These are phyloP conservation scores for Eristalis pertinax DNA, from an alignment of 2,888 invertebrate genomes.

Conservation along the genomic window DNA sequence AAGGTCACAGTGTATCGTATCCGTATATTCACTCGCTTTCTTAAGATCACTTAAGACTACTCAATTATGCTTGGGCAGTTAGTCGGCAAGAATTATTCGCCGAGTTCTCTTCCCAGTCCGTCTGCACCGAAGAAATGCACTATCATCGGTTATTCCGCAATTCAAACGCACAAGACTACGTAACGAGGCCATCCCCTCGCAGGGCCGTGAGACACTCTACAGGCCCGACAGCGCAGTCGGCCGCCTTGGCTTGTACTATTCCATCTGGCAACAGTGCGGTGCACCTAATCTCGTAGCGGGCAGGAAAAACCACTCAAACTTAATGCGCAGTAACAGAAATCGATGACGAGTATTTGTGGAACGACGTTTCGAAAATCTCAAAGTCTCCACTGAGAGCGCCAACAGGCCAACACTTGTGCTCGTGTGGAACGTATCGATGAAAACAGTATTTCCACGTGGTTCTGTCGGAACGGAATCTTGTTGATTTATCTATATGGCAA, in stretches of 20 bases:
- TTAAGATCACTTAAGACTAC: too few species aligned
- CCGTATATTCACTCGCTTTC: too few species aligned
- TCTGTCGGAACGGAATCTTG: conserved; percentile 24
- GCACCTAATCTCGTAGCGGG: conserved; percentile 7
- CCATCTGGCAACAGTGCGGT: background rate
- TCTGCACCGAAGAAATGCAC: too few species aligned
- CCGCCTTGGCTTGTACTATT: background rate
- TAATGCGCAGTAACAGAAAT: conserved; percentile 66
- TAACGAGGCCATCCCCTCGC: background rate
- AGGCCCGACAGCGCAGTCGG: background rate
- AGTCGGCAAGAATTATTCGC: too few species aligned
- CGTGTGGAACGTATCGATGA: conserved; percentile 51
- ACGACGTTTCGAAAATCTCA: conserved; percentile 4
- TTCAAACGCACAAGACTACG: too few species aligned
- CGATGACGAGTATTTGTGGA: conserved; percentile 22
- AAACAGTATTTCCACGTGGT: conserved; percentile 64
- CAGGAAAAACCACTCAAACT: conserved; percentile 53
- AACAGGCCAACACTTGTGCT: background rate
- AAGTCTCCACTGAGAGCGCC: conserved; percentile 51
- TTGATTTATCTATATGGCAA: conserved; percentile 42
- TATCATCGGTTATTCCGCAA: too few species aligned
- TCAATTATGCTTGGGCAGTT: too few species aligned
- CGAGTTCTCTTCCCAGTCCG: too few species aligned
- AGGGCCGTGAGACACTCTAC: too few species aligned
- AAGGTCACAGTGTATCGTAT: too few species aligned